phyloP scores from a whole-genome alignment of 2,888 invertebrate species.

The Heliconius cydno region DNA sequence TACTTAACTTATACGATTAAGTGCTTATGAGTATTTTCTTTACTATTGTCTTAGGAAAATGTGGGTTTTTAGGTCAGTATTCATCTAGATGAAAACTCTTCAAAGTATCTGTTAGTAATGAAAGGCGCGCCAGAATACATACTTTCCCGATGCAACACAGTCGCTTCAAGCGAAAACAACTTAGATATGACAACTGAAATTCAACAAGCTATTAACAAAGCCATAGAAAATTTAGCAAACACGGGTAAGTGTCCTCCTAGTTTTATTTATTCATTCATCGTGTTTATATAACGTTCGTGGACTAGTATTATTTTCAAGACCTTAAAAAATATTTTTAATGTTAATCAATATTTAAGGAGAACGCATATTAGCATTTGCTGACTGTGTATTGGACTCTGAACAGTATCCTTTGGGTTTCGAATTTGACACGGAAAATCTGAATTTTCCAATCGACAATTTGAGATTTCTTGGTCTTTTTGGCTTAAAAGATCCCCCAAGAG shows the following conservation, averaged over 20 bases:
- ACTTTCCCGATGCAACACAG: conserved; percentile 91
- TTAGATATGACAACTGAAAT: conserved; percentile 66
- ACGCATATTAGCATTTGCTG: conserved; percentile 95
- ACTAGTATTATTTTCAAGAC: not conserved
- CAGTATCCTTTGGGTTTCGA: conserved; percentile 93
- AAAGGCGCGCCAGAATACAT: conserved; percentile 98
- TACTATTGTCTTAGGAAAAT: conserved; percentile 13
- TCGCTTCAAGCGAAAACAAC: conserved; percentile 92
- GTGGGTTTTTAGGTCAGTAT: conserved; percentile 82
- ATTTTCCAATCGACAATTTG: conserved; percentile 93
- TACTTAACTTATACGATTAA: conserved; percentile 2
- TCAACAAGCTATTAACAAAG: conserved; percentile 58
- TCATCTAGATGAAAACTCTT: conserved; percentile 90
- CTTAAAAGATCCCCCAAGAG: conserved; percentile 96
- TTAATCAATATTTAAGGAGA: conserved; percentile 84
- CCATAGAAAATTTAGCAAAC: conserved; percentile 64
- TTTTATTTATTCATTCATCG: not conserved
- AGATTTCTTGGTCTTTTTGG: conserved; percentile 98
- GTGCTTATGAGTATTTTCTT: not conserved
- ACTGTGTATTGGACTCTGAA: conserved; percentile 91
- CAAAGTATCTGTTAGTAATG: conserved; percentile 93
- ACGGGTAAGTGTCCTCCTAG: conserved; percentile 61
- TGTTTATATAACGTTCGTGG: not conserved
- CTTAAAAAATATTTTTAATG: not conserved
- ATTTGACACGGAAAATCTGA: conserved; percentile 93